Evolutionary conservation across 2,797 vertebrate species (phyloP).

Genomic region (Artibeus jamaicensis): DNA sequence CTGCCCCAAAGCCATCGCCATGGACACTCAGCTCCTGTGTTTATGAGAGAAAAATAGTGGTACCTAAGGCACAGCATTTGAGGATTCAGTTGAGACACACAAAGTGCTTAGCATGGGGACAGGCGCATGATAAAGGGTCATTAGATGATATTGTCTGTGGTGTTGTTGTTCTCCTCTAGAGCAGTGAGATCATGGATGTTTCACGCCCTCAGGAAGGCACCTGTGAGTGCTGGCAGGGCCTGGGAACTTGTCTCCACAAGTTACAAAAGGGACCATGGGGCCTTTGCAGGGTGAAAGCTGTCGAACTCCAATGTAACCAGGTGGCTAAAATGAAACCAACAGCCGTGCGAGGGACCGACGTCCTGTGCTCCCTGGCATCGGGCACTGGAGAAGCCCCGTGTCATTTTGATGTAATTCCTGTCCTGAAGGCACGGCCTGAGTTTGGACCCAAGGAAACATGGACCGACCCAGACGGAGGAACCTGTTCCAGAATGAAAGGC

Average conservation of each 20-base stretch:
- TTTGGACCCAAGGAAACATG: not conserved
- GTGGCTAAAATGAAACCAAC: not conserved
- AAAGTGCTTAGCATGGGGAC: not conserved
- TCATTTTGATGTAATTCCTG: not conserved
- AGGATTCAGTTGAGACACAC: not conserved
- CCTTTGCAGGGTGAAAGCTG: not conserved
- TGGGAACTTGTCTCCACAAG: not conserved
- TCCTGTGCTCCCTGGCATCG: accelerated
- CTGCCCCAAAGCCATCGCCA: not conserved
- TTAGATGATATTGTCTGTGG: not conserved
- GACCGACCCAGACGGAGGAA: not conserved
- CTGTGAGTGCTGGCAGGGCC: not conserved
- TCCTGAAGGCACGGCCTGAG: not conserved
- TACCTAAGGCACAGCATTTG: not conserved
- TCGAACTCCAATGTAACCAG: not conserved
- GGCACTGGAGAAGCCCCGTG: not conserved
- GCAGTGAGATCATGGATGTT: not conserved
- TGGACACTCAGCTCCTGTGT: not conserved
- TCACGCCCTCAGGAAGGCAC: not conserved
- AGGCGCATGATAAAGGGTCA: not conserved
- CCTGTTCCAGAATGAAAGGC: not conserved
- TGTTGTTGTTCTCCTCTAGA: not conserved
- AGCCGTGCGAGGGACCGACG: not conserved
- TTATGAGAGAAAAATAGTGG: not conserved
- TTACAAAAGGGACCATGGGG: not conserved